Conservation (phyloP, 2,113 vertebrate species). For the Chionis minor region DNA sequence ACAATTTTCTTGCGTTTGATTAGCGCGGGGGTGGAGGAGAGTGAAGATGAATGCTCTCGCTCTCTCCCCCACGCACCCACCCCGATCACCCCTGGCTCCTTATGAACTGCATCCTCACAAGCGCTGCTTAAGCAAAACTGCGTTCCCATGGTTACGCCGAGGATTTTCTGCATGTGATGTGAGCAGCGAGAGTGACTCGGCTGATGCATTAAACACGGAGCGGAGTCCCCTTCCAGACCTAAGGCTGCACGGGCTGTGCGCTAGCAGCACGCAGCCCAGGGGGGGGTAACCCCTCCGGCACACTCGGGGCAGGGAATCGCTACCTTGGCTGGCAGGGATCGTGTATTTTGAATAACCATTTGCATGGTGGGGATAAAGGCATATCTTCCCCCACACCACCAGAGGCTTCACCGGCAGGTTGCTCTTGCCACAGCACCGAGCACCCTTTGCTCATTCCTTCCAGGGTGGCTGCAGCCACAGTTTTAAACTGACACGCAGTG, state of each 20-base stretch:
- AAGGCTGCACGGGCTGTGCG: not conserved
- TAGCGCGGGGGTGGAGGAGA: not conserved
- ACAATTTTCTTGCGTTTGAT: conserved; percentile 1
- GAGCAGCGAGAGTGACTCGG: conserved; percentile 52
- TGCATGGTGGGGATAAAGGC: not conserved
- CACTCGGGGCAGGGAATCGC: not conserved
- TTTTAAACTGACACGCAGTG: not conserved
- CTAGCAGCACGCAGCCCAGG: not conserved
- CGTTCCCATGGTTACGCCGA: conserved; percentile 75
- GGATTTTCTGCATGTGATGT: conserved; percentile 52
- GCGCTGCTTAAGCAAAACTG: conserved; percentile 15
- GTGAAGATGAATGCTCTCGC: not conserved
- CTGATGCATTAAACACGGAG: conserved; percentile 50
- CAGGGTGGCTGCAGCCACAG: not conserved
- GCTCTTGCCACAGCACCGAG: not conserved
- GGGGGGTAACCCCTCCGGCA: not conserved
- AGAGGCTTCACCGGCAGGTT: not conserved
- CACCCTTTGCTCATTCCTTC: not conserved
- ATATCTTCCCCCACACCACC: not conserved
- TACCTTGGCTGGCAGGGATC: not conserved
- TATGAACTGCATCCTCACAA: conserved; percentile 28
- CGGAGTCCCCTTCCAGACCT: conserved; percentile 62
- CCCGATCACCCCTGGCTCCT: not conserved
- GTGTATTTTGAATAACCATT: not conserved
- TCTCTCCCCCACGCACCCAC: not conserved